A percentile compares a stretch with the other conserved stretches of the same genome.
phyloP scores from a whole-genome alignment of 2,797 vertebrate species.

The Triplophysa yarkandensis region DNA sequence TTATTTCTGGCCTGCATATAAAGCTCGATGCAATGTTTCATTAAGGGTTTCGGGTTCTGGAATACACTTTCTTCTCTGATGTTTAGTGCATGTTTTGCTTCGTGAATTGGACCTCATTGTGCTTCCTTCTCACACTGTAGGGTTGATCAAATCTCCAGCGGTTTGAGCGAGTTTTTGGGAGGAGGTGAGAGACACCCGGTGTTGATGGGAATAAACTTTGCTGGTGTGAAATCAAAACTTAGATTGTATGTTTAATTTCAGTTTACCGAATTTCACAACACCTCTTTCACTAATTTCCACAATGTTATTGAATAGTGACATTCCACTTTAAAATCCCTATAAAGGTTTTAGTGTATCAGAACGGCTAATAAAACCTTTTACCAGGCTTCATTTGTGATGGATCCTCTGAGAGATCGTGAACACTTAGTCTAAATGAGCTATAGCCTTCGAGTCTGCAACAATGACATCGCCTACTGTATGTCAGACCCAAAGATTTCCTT shows the following conservation, averaged over 20 bases:
- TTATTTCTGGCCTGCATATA: background rate
- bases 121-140: conserved; percentile 25
- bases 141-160: conserved; percentile 31
- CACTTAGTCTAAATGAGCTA: conserved; percentile 41
- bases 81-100: conserved; percentile 22
- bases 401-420: conserved; percentile 23
- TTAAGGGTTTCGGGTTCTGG: background rate
- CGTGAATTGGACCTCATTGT: conserved; percentile 23
- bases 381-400: conserved; percentile 15
- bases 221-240: conserved; percentile 21
- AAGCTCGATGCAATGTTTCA: background rate
- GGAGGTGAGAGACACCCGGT: conserved; percentile 1
- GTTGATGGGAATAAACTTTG: conserved; percentile 2
- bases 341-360: background rate
- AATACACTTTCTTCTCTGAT: conserved; percentile 10
- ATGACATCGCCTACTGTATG: conserved; percentile 10
- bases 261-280: no score
- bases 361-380: conserved; percentile 31
- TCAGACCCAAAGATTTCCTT: conserved; percentile 15
- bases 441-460: conserved; percentile 14
- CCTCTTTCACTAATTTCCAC: no score
- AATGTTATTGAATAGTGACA: no score
- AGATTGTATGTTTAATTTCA: no score
- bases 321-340: background rate
- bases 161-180: conserved; percentile 25